A percentile compares a stretch with the other conserved stretches of the same genome.
phyloP scores from a whole-genome alignment of 2,797 vertebrate genomes.

The Pristis pectinata region DNA sequence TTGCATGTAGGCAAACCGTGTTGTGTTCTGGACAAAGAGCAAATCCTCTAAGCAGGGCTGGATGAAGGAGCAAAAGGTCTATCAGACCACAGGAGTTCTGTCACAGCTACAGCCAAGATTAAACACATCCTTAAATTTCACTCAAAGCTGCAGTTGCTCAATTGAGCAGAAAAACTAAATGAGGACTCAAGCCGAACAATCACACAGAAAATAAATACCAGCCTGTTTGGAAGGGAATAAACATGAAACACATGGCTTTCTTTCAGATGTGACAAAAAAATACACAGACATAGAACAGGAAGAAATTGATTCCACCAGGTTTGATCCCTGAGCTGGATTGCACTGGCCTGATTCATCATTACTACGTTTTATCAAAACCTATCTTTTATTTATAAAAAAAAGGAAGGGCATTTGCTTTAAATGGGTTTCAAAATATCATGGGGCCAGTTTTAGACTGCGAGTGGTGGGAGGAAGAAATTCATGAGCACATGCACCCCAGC shows the following conservation, averaged over 20 bases:
- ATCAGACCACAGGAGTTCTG: too few relatives aligned
- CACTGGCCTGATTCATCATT: neutral
- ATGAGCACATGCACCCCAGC: neutral
- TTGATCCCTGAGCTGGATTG: neutral
- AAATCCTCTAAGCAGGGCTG: too few relatives aligned
- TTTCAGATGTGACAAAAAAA: neutral
- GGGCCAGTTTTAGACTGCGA: neutral
- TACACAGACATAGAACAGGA: neutral
- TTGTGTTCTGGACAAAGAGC: too few relatives aligned
- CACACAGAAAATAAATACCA: slow-evolving; percentile 26
- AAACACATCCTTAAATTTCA: neutral
- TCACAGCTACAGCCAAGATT: neutral
- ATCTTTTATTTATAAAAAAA: too few relatives aligned
- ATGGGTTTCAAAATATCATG: neutral
- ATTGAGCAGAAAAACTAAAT: neutral
- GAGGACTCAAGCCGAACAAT: neutral
- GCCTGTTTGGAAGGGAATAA: neutral
- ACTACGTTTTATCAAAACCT: neutral
- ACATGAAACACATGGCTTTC: neutral
- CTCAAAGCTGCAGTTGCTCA: neutral
- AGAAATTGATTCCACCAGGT: neutral
- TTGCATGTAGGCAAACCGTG: too few relatives aligned
- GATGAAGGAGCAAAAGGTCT: neutral
- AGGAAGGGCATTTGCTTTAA: neutral
- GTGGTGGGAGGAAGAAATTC: neutral